Evolutionary conservation across 2,888 invertebrate species (phyloP), one percentile per base, ranked within the genome.

Genomic region (Netelia melanura): DNA sequence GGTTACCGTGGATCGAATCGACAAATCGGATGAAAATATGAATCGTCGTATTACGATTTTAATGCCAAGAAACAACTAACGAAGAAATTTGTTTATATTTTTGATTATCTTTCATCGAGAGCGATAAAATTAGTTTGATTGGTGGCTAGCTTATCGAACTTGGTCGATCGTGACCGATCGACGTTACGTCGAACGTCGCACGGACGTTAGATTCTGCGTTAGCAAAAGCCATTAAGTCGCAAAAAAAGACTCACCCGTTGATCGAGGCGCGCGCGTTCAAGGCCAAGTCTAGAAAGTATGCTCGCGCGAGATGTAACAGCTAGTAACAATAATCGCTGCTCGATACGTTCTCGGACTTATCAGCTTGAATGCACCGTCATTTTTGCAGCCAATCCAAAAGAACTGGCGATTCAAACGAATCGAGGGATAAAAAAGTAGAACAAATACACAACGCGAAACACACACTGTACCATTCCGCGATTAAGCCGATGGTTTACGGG

Each of bases 221-320:
- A 6, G 48, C 10, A 11, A 48, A 48, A 14, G 48, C 3, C 48
- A 48, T 48, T 48, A 48, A 48, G 11, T 48, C 10, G 14, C 14
- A 25, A 54, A 54, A 78, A 70, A 75, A 76, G 56, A 43, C 70
- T 79, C 52, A 79, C 78, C 43, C 43, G 62, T 54, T 58, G 62
- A 23, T 79, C 17, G 23, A 54, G 61, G 64, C 52, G 38, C 62
- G 30, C 70, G 38, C 1, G 52, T 9, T 11, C 64, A 54, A 56
- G 64, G 23, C 38, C 23, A 54, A 81, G 70, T 67, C 38, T 67
- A 52, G n/a, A 21, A 81, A 23, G 23, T 67, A 17, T 30, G 67
- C 6, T 67, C 17, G 61, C 14, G 58, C 58, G 25, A 44, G 30
- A 11, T 11, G 21, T 21, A 44, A 38, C 38, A 38, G 6, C 38